These are phyloP conservation scores for Brachyalestes nurse DNA, from an alignment of 2,797 vertebrate species.

Conservation along the genomic window DNA sequence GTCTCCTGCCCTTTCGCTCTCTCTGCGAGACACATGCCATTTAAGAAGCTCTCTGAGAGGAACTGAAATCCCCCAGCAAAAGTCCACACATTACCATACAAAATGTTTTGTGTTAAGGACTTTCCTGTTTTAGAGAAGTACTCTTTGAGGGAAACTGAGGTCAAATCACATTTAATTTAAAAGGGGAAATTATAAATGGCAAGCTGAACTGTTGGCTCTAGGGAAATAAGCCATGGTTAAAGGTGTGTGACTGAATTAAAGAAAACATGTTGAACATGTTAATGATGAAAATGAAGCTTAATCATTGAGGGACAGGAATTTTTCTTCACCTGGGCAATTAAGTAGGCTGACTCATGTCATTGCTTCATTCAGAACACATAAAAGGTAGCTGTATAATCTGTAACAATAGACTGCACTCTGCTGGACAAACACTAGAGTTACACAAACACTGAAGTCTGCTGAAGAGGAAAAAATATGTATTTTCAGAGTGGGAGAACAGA, in stretches of 20 bases:
- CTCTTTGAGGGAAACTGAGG: background rate
- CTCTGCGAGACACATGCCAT: constrained; percentile 29
- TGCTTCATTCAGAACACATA: background rate
- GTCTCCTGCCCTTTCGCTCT: constrained; percentile 11
- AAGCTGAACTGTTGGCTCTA: background rate
- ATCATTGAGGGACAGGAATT: background rate
- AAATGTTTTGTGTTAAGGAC: constrained; percentile 11
- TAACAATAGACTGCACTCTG: constrained; percentile 39
- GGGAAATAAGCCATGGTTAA: background rate
- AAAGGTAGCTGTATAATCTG: background rate
- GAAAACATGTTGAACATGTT: background rate
- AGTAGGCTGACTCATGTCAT: background rate
- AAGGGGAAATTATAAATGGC: background rate
- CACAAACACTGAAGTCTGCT: background rate
- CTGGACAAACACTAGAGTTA: constrained; percentile 29
- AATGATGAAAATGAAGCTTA: background rate
- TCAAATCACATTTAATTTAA: background rate
- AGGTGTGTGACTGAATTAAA: background rate
- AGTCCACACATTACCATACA: constrained; percentile 36
- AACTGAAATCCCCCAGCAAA: constrained; percentile 8
- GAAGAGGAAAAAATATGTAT: background rate
- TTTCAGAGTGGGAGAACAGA: background rate
- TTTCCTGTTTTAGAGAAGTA: constrained; percentile 23
- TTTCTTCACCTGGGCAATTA: background rate
- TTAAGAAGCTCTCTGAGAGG: constrained; percentile 5